Evolutionary conservation across 2,113 vertebrate genomes (phyloP).

Genomic region (Menura novaehollandiae): DNA sequence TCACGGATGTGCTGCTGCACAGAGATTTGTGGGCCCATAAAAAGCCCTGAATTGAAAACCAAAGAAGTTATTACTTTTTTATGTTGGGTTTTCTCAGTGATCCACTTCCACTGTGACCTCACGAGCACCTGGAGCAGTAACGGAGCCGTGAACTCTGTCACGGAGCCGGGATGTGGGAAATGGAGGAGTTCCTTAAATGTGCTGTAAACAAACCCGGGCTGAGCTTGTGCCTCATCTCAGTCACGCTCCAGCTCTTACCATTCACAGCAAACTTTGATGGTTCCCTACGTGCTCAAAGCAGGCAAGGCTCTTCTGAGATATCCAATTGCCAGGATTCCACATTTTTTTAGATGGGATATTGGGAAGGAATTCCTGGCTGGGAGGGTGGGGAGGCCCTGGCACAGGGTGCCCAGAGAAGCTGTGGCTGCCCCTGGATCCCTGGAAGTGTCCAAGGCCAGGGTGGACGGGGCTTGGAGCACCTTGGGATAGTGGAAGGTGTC

Average conservation of each 20-base stretch:
- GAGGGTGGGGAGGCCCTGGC: not conserved
- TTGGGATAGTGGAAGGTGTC: not conserved
- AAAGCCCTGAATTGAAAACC: not conserved
- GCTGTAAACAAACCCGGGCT: not conserved
- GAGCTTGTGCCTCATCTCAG: too few relatives aligned
- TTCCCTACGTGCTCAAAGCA: not conserved
- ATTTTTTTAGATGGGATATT: fast-evolving
- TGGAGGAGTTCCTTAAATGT: fast-evolving
- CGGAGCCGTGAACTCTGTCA: not conserved
- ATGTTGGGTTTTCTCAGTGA: not conserved
- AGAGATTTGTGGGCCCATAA: not conserved
- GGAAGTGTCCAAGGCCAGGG: not conserved
- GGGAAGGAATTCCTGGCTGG: not conserved
- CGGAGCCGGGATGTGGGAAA: not conserved
- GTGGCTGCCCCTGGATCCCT: not conserved
- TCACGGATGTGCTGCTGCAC: not conserved
- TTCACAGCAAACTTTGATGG: not conserved
- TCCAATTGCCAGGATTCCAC: not conserved
- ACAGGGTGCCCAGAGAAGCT: not conserved
- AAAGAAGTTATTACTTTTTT: not conserved
- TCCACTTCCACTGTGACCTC: not conserved
- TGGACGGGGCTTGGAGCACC: not conserved
- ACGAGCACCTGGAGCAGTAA: fast-evolving
- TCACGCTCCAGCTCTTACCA: fast-evolving
- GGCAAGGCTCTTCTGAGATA: fast-evolving